Evolutionary conservation across 1,140 invertebrate species (phyloP).

Genomic region (Drosophila rufa): DNA sequence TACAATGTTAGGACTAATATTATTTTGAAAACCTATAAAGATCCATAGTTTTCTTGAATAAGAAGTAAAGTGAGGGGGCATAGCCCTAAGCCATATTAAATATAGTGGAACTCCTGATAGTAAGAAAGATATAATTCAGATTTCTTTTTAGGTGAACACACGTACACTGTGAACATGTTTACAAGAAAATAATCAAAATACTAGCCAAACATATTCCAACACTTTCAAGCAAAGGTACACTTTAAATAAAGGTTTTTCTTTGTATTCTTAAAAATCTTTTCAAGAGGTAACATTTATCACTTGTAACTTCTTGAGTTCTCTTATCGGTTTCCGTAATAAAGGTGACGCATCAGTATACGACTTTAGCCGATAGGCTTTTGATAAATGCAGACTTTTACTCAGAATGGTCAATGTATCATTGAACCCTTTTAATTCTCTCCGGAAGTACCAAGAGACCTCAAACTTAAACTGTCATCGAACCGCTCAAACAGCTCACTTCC

Average conservation of each 20-base stretch:
- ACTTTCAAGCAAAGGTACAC: too few species aligned
- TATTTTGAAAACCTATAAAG: too few species aligned
- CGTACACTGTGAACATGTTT: too few species aligned
- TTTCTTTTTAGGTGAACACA: too few species aligned
- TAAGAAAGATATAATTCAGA: too few species aligned
- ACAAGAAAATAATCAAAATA: neutral
- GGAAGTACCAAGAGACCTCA: neutral
- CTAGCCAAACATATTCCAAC: neutral
- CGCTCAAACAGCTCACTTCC: neutral
- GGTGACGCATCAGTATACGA: conserved; percentile 8
- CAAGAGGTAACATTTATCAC: neutral
- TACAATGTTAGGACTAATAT: too few species aligned
- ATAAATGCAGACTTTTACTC: conserved; percentile 10
- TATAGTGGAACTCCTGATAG: too few species aligned
- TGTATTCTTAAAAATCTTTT: neutral
- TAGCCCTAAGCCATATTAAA: too few species aligned
- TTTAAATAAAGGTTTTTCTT: neutral
- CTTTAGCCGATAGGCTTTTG: neutral
- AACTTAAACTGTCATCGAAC: conserved; percentile 7
- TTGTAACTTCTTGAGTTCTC: neutral
- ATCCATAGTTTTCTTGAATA: too few species aligned
- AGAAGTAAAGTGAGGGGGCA: too few species aligned
- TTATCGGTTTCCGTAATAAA: neutral
- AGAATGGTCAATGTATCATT: conserved; percentile 15
- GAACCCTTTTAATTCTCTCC: neutral